Evolutionary conservation across 23 tunicate genomes (phyloP).

Genomic region (Trididemnum clinides): DNA sequence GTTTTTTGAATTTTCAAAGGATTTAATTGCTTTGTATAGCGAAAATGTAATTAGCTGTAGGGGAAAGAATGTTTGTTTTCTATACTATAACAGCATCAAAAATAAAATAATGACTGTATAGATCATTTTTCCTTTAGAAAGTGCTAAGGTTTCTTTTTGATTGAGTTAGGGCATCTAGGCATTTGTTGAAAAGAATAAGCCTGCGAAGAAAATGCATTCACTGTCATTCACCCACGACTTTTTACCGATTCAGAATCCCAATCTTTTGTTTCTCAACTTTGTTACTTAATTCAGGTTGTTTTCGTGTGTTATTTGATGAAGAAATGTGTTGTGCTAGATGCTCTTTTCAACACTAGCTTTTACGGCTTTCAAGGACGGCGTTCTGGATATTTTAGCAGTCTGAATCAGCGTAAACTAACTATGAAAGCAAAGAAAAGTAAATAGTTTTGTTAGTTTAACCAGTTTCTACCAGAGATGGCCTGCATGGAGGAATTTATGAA

Average conservation of each 20-base stretch:
- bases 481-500: too few species aligned
- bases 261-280: slow-evolving; percentile 6
- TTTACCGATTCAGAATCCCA: neutral
- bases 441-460: neutral
- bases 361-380: neutral
- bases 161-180: neutral
- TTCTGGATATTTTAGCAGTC: neutral
- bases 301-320: neutral
- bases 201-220: slow-evolving; percentile 18
- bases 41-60: too few species aligned
- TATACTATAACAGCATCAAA: too few species aligned
- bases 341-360: neutral
- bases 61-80: too few species aligned
- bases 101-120: neutral
- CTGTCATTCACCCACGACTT: slow-evolving; percentile 35
- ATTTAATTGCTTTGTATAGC: too few species aligned
- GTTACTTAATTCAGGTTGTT: slow-evolving; percentile 30
- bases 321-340: neutral
- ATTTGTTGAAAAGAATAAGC: neutral
- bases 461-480: too few species aligned
- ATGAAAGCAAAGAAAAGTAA: neutral
- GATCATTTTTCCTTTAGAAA: slow-evolving; percentile 27
- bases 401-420: neutral
- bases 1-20: too few species aligned
- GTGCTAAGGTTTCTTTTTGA: neutral